Evolutionary conservation across 2,797 vertebrate genomes (phyloP), one percentile per base, ranked within the genome.

Genomic region (Darevskia nairensis): DNA sequence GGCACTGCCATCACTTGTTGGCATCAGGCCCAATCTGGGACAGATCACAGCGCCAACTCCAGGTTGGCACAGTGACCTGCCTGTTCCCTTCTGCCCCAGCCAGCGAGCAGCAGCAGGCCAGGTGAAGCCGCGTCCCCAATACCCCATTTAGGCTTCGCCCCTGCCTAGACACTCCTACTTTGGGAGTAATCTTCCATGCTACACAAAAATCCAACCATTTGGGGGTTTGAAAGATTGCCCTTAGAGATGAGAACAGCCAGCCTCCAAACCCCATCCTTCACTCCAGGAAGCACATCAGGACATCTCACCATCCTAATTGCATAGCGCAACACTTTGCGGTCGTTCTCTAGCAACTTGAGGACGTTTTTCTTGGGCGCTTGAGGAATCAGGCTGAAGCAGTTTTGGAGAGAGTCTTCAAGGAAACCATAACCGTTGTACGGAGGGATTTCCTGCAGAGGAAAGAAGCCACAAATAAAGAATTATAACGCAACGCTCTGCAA

Each of bases 381-480:
- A 41, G 98, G 99, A 89, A 98, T 82, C 75, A 99, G 96, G 86
- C 94, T 96, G 55, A 98, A 97, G 93, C 98, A 99, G 86, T 99
- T 99, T 95, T 99, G 98, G 78, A 98, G 96, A 13, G 98, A 98
- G 92, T 99, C 98, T 91, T 99, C 98, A 27, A 98, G 90, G 3
- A 98, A 95, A 15, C 99, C 99, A 75, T 97, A 99, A 64, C 98
- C 98, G 66, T 99, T 99, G 90, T 99, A 99, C 1, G 98, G 98
- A 81, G 98, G 98, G 90, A 98, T 90, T 64, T 96, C 96, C 98
- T 99, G 94, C 50, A 90, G 8, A 7, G 91, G 92, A 32, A 87
- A 92, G 13, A 71, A 95, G 27, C 80, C 2, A 92, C 92, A 89
- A 29, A 21, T 6, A 10, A 86, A 68, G 6, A 50, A 74, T 10